Percentiles rank a stretch among this genome's conserved stretches.
Evolutionary conservation across 2,888 invertebrate genomes (phyloP).

Genomic region (Ferrisia virgata): DNA sequence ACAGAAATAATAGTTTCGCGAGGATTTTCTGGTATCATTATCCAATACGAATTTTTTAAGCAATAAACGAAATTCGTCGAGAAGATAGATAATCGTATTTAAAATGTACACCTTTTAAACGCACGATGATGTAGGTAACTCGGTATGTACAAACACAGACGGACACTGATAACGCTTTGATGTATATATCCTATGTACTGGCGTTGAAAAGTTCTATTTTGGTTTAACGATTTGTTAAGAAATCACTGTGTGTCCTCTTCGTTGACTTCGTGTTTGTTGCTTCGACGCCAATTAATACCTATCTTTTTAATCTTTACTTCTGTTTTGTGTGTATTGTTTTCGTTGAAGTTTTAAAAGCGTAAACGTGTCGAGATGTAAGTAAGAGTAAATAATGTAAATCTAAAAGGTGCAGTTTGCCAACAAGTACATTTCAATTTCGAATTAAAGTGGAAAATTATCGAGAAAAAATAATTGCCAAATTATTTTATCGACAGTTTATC

Average conservation of each 20-base stretch:
- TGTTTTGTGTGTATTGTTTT: background rate
- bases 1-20: slow-evolving; percentile 64
- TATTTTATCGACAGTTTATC: background rate
- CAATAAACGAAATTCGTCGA: background rate
- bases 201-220: slow-evolving; percentile 38
- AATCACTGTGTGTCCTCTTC: background rate
- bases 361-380: background rate
- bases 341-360: background rate
- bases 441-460: background rate
- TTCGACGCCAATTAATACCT: slow-evolving; percentile 31
- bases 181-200: background rate
- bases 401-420: background rate
- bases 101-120: background rate
- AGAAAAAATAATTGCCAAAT: background rate
- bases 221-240: slow-evolving; percentile 39
- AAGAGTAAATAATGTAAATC: background rate
- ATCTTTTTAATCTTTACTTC: background rate
- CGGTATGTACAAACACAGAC: background rate
- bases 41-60: background rate
- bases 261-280: slow-evolving; percentile 30
- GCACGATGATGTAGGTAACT: too few relatives aligned
- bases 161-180: background rate
- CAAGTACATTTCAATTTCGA: too few relatives aligned
- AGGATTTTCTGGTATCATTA: slow-evolving; percentile 38
- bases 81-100: too few relatives aligned